Conservation (phyloP, 2,113 vertebrate species). For the Colossoma macropomum region DNA sequence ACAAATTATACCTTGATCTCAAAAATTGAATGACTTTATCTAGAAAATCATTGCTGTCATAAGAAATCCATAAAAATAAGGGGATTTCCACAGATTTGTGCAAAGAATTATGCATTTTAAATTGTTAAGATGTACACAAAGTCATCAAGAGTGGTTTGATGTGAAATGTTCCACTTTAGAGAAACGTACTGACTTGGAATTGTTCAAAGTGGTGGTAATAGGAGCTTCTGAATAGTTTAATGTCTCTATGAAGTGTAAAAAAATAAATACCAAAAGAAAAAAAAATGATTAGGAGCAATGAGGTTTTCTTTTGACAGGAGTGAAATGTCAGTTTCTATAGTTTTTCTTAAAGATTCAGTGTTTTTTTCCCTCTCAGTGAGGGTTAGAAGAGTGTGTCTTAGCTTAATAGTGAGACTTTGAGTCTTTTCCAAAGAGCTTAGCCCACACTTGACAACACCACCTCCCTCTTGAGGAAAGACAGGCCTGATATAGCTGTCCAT, state of each 20-base stretch:
- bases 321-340: constrained; percentile 13
- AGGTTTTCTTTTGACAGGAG: not conserved
- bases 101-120: too few species aligned
- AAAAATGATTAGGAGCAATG: not conserved
- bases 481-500: constrained; percentile 60
- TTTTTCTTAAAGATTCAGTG: constrained; percentile 14
- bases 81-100: too few species aligned
- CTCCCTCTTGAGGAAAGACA: constrained; percentile 62
- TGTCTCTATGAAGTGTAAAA: not conserved
- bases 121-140: too few species aligned
- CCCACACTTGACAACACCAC: constrained; percentile 58
- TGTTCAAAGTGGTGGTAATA: too few species aligned
- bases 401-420: constrained; percentile 49
- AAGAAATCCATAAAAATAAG: too few species aligned
- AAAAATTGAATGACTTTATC: too few species aligned
- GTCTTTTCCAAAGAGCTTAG: constrained; percentile 55
- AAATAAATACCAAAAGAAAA: not conserved
- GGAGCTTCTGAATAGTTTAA: too few species aligned
- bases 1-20: too few species aligned
- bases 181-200: too few species aligned
- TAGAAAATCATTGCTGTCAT: too few species aligned
- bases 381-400: constrained; percentile 39
- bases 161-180: too few species aligned
- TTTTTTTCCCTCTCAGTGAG: constrained; percentile 14
- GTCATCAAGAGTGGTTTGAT: too few species aligned